Evolutionary conservation across 2,888 invertebrate species (phyloP).

Genomic region (Acanthosepion pharaonis): DNA sequence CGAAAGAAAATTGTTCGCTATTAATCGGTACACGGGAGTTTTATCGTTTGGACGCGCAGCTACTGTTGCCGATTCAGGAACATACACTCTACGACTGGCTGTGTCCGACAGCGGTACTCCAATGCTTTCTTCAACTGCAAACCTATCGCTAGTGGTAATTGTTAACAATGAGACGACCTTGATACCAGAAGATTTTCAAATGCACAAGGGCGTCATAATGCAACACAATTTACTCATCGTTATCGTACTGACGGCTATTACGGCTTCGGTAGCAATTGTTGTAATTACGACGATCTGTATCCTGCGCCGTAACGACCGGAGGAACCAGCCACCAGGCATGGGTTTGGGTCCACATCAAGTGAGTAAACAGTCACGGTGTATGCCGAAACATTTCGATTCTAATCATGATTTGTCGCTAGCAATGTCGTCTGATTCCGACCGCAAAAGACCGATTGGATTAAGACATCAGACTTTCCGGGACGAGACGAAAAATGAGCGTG

Average conservation of each 20-base stretch:
- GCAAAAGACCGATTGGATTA: not conserved
- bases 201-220: not conserved
- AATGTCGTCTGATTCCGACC: not conserved
- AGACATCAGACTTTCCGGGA: not conserved
- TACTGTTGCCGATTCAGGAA: slow-evolving; percentile 52
- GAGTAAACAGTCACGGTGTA: not conserved
- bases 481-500: not conserved
- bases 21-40: slow-evolving; percentile 57
- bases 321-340: not conserved
- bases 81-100: slow-evolving; percentile 57
- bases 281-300: slow-evolving; percentile 36
- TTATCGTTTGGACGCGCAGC: slow-evolving; percentile 56
- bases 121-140: slow-evolving; percentile 54
- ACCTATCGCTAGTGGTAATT: slow-evolving; percentile 55
- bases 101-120: slow-evolving; percentile 65
- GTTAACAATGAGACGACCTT: slow-evolving; percentile 54
- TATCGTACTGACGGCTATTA: slow-evolving; percentile 23
- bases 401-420: not conserved
- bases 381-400: slow-evolving; percentile 11
- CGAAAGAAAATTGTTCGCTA: slow-evolving; percentile 54
- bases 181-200: not conserved
- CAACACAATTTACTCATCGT: slow-evolving; percentile 43
- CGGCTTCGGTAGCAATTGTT: slow-evolving; percentile 14
- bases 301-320: not conserved
- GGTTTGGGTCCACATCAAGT: not conserved